Evolutionary conservation across 2,797 vertebrate species (phyloP), one percentile per base, ranked within the genome.

Genomic region (Falco rusticolus): DNA sequence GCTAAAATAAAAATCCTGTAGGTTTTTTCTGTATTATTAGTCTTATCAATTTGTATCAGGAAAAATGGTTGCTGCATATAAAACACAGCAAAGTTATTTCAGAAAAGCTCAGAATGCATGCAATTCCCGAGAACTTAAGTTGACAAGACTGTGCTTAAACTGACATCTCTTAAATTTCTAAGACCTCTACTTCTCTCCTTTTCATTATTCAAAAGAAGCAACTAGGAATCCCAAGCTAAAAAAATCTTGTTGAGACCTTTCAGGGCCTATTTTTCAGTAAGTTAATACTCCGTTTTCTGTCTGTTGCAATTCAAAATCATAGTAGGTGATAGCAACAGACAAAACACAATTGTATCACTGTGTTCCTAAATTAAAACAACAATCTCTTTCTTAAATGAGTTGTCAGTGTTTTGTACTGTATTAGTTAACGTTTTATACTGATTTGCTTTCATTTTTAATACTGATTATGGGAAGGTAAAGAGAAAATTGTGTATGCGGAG

Each of bases 391-490:
- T 86, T 65, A 28, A 72, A 21, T 76, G 18, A 51, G 60, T 92
- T 94, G 90, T 90, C 81, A 80, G 63, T 45, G 64, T 71, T 6
- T 71, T 90, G 24, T 59, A 22, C n/a, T 63, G 79, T 45, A 66
- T 90, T 90, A 80, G 21, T 37, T 26, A 8, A 34, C 31, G 15
- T 88, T 92, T 91, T 69, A 28, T 9, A 22, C 34, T n/a, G 21
- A 64, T 79, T 79, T 61, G 29, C 69, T 91, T 92, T 89, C 19
- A 53, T 91, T 93, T 96, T 85, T 74, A 68, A 68, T 84, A 37
- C 11, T 33, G 34, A 80, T 82, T 53, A 26, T 84, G 59, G 77
- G 31, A 57, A 65, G 47, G 33, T 61, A 19, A 59, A 45, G 70
- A 72, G 56, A 74, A 65, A 82, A 10, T 43, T 43, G 16, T 68